Percentiles rank a stretch among this genome's conserved stretches.
Evolutionary conservation across 2,113 vertebrate genomes (phyloP).

Genomic region (Charina bottae): DNA sequence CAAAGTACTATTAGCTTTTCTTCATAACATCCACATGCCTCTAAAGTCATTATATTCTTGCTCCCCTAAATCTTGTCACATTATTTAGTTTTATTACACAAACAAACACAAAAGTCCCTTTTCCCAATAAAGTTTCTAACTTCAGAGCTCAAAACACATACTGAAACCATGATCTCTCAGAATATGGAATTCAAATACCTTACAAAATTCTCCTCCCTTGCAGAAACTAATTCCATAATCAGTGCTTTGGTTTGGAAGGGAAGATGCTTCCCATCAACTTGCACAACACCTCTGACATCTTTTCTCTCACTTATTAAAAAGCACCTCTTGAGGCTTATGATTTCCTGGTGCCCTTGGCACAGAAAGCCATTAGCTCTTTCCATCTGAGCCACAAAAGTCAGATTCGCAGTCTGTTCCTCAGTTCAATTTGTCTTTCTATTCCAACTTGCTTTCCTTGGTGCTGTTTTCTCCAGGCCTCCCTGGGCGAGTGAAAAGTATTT

Average conservation of each 20-base stretch:
- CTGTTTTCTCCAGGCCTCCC: background rate
- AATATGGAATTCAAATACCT: constrained; percentile 1
- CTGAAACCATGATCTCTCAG: constrained; percentile 1
- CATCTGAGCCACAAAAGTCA: background rate
- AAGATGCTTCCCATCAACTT: background rate
- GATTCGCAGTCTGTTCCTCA: constrained; percentile 6
- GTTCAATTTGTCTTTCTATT: background rate
- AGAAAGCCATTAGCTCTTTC: constrained; percentile 16
- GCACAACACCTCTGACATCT: constrained; percentile 13
- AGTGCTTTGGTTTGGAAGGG: background rate
- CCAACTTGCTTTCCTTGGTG: background rate
- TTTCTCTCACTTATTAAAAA: constrained; percentile 23
- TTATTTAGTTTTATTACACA: background rate
- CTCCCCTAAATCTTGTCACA: background rate
- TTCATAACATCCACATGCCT: background rate
- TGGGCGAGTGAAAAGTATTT: background rate
- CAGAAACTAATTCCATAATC: constrained; percentile 23
- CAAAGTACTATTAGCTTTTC: background rate
- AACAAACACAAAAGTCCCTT: background rate
- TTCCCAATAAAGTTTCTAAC: background rate
- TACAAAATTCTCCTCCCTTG: background rate
- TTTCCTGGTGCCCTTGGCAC: constrained; percentile 12
- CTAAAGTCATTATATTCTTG: background rate
- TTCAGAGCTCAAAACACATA: background rate
- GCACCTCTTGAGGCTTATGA: constrained; percentile 9